Evolutionary conservation across 2,797 vertebrate species (phyloP), one percentile per base, ranked within the genome.

Genomic region (Perdix hodgsoniae): DNA sequence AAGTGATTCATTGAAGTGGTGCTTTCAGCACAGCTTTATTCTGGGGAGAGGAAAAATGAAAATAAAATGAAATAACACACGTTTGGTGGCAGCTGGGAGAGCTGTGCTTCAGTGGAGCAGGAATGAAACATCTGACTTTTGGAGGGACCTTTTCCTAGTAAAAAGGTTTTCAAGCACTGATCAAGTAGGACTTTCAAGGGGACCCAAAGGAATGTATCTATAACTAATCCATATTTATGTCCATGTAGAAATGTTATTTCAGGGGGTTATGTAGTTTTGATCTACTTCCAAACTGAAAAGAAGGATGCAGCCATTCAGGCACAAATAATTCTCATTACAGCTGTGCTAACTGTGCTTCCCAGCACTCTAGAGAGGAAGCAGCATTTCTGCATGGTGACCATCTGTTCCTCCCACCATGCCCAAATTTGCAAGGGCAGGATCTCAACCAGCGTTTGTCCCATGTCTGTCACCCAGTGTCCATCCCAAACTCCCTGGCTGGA

Each of bases 21-120:
- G 42, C 49, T 94, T 69, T 63, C 35, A 63, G 54, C 37, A 31
- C 57, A 91, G 79, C 73, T 83, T 85, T 69, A 12, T 86, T 64
- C 49, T 37, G 33, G 45, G 50, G 81, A 37, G 42, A 85, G 52
- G 14, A 57, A 71, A 76, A 91, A 67, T 29, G 42, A 47, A 90
- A 50, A 12, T 52, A 71, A 76, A 91, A 67, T 29, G 42, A 47
- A 90, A 50, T 22, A 50, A 23, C n/a, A 33, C 1, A 1, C 7
- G 1, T 44, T 33, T 56, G 60, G 65, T 87, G 84, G 86, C 89
- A 93, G 69, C 91, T 91, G 87, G 89, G 54, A 91, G 69, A 42
- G 84, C 5, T 72, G 65, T 81, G 91, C 89, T 94, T 69, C 94
- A 87, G 69, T 65, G 76, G 87, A 93, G 91, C 91, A 61, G 75